Base-by-base conservation (phyloP, 2,113 vertebrate species). In the Oncorhynchus mykiss region DNA sequence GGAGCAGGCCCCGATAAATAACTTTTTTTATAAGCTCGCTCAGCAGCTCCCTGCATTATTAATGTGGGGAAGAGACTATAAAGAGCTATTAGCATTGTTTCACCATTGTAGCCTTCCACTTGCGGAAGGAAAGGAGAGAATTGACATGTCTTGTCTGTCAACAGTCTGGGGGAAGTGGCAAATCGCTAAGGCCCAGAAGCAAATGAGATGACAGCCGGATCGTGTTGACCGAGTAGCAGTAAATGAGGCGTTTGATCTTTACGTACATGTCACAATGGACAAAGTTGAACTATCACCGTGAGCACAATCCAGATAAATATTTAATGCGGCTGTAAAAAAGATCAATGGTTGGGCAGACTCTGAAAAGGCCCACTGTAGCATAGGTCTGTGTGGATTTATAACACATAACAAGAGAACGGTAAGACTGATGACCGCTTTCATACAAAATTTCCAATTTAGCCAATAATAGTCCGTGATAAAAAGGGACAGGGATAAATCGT, bases 251-350 rank as follows among this genome's bases (percentile, higher is more conserved):
- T 51, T 79, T 72, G 76, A 83, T 84, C 71, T 86, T 81, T 29
- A 77, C 80, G 75, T 25, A 70, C 76, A 82, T 25, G 66, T 79
- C 79, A 83, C 3, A 0, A 70, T 54, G 78, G 79, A 79, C 74
- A 34, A 71, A 70, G 72, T 81, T 76, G 83, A 87, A 84, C 75
- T 75, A 75, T 59, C 57, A 79, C 87, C 87, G 84, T 71, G 70
- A 72, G 80, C 64, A 83, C 80, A 82, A 85, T 77, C 81, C 14
- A 68, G 75, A 85, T 88, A 86, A 85, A 91, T 91, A 87, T 89
- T 89, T 88, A 91, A 81, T 72, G 80, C 67, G 82, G 81, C 80
- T 82, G 82, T 83, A 84, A 79, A 83, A 76, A 80, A 85, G 87
- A 88, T 88, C 74, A 87, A 88, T 88, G 85, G 77, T 73, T 76